A percentile compares a stretch with the other conserved stretches of the same genome.
Evolutionary conservation across 2,888 invertebrate species (phyloP).

Genomic region (Hetaerina titia): DNA sequence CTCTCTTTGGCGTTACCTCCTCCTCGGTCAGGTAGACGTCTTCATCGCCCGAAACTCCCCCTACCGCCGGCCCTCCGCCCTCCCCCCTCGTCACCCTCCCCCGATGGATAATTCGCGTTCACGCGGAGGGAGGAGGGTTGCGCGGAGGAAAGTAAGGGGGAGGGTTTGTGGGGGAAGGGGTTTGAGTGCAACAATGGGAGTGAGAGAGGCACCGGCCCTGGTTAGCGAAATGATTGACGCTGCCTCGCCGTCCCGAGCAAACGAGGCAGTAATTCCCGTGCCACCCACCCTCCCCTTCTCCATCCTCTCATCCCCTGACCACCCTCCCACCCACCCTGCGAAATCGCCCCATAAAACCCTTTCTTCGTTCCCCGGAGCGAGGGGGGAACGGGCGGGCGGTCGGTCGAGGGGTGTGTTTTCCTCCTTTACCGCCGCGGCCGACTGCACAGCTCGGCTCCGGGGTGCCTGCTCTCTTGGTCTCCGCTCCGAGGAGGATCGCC

Average conservation of each 20-base stretch:
- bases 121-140: not conserved
- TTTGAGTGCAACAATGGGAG: not conserved
- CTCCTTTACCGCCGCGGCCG: not conserved
- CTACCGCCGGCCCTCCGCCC: not conserved
- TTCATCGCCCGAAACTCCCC: not conserved
- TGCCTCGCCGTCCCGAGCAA: not conserved
- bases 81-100: not conserved
- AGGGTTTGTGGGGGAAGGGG: not conserved
- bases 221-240: conserved; percentile 64
- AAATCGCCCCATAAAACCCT: conserved; percentile 57
- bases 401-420: not conserved
- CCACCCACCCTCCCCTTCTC: not conserved
- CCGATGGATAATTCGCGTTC: not conserved
- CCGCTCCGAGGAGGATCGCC: not conserved
- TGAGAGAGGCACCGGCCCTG: not conserved
- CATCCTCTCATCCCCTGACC: not conserved
- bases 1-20: not conserved
- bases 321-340: not conserved
- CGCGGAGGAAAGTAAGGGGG: no score
- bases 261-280: conserved; percentile 46
- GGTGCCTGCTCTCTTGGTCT: not conserved
- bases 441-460: not conserved
- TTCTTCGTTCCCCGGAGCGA: conserved; percentile 31
- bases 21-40: conserved; percentile 22
- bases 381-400: not conserved